A percentile compares a stretch with the other conserved stretches of the same genome.
Conservation (phyloP, 2,797 vertebrate genomes). For the Falco rusticolus region DNA sequence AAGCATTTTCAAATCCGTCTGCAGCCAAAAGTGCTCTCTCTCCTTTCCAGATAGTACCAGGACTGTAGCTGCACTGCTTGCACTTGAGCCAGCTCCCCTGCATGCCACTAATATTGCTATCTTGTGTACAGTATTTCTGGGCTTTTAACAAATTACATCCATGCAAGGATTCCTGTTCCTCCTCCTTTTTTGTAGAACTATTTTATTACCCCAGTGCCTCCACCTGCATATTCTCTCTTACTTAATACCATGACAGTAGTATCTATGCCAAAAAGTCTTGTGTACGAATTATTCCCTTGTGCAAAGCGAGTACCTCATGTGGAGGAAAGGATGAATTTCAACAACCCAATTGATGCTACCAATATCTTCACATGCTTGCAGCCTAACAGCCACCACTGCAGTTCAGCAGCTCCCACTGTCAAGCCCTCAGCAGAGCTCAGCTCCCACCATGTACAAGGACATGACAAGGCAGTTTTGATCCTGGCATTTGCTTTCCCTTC, state of each 20-base stretch:
- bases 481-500: neutral
- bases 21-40: slow-evolving; percentile 2
- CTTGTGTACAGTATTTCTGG: neutral
- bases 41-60: slow-evolving; percentile 1
- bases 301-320: neutral
- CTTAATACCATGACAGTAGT: neutral
- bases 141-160: slow-evolving; percentile 1
- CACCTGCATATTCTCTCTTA: neutral
- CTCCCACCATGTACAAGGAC: neutral
- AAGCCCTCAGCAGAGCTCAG: neutral
- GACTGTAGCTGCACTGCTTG: neutral
- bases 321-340: slow-evolving; percentile 37
- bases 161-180: neutral
- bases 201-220: neutral
- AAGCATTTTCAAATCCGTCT: slow-evolving; percentile 26
- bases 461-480: neutral
- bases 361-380: neutral
- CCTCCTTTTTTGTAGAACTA: neutral
- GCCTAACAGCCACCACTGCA: neutral
- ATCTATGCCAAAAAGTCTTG: neutral
- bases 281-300: neutral
- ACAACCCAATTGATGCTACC: neutral
- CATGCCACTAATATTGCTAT: neutral
- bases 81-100: slow-evolving; percentile 8
- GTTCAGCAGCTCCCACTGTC: neutral